These are phyloP conservation scores for Aquatica leii DNA, from an alignment of 2,888 invertebrate species.

Conservation along the genomic window DNA sequence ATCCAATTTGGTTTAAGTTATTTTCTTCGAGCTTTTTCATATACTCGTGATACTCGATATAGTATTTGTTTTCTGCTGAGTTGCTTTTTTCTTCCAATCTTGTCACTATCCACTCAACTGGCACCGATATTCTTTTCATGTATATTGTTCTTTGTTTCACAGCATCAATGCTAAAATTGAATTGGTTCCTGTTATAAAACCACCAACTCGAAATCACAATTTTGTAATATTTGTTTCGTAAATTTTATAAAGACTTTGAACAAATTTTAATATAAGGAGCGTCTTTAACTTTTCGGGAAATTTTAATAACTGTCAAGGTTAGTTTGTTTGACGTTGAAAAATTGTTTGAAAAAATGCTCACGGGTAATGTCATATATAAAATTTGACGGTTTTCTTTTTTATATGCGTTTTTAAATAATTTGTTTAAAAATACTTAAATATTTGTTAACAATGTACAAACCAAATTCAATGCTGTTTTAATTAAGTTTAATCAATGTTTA, in stretches of 20 bases:
- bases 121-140: slow-evolving; percentile 27
- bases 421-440: too few relatives aligned
- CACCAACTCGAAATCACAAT: background rate
- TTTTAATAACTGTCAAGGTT: slow-evolving; percentile 9
- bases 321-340: background rate
- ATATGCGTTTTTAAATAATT: too few relatives aligned
- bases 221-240: background rate
- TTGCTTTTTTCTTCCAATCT: slow-evolving; percentile 22
- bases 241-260: background rate
- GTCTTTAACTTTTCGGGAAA: background rate
- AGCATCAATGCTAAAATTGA: slow-evolving; percentile 10
- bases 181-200: slow-evolving; percentile 7
- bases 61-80: slow-evolving; percentile 30
- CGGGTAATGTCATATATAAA: too few relatives aligned
- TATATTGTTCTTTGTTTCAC: slow-evolving; percentile 25
- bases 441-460: too few relatives aligned
- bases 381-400: too few relatives aligned
- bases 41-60: slow-evolving; percentile 22
- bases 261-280: background rate
- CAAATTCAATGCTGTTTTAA: too few relatives aligned
- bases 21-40: slow-evolving; percentile 19
- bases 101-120: slow-evolving; percentile 28
- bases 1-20: slow-evolving; percentile 19
- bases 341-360: background rate
- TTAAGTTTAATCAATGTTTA: too few relatives aligned